Conservation (phyloP, 2,797 vertebrate species). For the Monodelphis domestica region DNA sequence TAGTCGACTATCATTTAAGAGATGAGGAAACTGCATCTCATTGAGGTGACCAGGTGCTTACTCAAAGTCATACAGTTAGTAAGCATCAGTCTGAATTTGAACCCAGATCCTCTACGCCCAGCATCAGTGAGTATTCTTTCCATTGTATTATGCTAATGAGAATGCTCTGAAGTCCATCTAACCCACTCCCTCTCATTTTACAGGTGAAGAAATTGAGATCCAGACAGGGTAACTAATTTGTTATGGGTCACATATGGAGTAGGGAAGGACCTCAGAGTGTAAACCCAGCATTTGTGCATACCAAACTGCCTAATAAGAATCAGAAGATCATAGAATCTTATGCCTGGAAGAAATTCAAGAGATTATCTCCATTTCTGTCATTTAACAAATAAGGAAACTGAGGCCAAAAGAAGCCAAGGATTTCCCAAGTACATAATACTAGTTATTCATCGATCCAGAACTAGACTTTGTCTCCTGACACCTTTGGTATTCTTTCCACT, state of each 20-base stretch:
- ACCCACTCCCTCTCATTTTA: neutral
- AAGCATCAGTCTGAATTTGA: neutral
- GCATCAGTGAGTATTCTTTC: neutral
- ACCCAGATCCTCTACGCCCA: neutral
- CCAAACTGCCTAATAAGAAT: neutral
- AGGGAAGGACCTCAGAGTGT: neutral
- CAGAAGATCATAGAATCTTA: neutral
- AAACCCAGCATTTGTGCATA: neutral
- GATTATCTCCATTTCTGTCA: neutral
- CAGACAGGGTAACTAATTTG: neutral
- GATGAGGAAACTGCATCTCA: neutral
- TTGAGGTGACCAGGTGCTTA: neutral
- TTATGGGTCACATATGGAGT: neutral
- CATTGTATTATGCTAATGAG: neutral
- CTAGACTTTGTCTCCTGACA: neutral
- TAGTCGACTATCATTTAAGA: neutral
- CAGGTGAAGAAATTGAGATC: neutral
- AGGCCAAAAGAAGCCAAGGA: neutral
- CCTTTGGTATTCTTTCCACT: neutral
- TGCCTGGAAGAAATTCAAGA: neutral
- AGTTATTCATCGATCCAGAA: neutral
- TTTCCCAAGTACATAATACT: neutral
- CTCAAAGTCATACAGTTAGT: neutral
- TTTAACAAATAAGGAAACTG: conserved; percentile 11
- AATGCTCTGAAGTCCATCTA: neutral